Conservation (phyloP, 2,888 invertebrate species). For the Drosophila mayaguana region DNA sequence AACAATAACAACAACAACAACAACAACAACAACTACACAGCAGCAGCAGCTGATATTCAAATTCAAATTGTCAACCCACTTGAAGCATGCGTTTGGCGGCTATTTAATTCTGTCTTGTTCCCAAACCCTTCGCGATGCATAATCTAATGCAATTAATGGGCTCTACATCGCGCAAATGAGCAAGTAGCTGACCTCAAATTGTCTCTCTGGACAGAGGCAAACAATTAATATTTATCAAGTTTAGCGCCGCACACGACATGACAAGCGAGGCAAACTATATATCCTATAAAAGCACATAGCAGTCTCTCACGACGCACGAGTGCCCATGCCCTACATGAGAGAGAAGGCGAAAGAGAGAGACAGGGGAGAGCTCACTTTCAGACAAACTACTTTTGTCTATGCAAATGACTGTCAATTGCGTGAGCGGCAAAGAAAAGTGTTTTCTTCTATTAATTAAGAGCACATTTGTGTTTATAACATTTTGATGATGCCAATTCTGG, state of each 20-base stretch:
- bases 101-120: slow-evolving; percentile 23
- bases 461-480: slow-evolving; percentile 46
- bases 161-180: slow-evolving; percentile 25
- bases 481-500: slow-evolving; percentile 34
- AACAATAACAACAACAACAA: background rate
- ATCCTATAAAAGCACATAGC: slow-evolving; percentile 1
- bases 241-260: slow-evolving; percentile 41
- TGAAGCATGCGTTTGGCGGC: slow-evolving; percentile 28
- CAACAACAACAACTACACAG: slow-evolving; percentile 15
- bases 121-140: slow-evolving; percentile 35
- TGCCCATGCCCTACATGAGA: background rate
- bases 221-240: slow-evolving; percentile 79
- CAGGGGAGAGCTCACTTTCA: slow-evolving; percentile 52
- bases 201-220: slow-evolving; percentile 51
- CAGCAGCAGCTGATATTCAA: slow-evolving; percentile 36
- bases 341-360: too few species aligned
- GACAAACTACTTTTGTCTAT: slow-evolving; percentile 36
- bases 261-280: slow-evolving; percentile 19
- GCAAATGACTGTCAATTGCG: slow-evolving; percentile 77
- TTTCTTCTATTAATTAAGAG: slow-evolving; percentile 66
- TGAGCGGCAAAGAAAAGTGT: slow-evolving; percentile 59
- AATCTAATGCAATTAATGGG: slow-evolving; percentile 72
- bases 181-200: slow-evolving; percentile 68
- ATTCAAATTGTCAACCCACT: slow-evolving; percentile 48
- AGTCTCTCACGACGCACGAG: slow-evolving; percentile 18